Base-by-base conservation (phyloP, 2,113 vertebrate species). In the Leptosomus discolor region DNA sequence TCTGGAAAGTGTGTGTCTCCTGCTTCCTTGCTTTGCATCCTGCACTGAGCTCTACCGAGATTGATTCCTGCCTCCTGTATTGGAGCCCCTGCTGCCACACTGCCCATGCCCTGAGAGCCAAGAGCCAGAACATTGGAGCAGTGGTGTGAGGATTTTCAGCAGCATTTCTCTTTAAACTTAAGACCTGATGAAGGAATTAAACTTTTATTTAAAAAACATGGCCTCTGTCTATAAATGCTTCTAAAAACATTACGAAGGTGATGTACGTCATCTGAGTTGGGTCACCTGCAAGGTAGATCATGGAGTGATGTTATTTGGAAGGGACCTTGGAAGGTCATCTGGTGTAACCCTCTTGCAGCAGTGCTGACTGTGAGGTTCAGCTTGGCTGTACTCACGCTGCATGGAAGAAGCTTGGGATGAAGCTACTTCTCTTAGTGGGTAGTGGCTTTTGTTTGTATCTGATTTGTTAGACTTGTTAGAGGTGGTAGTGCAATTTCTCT, bases 151-250 rank as follows among this genome's bases (percentile, higher is more conserved):
- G 53, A 91, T 77, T 85, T 90, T 53, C 94, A 81, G 94, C 92
- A 94, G 76, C 91, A n/a, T 97, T 94, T 95, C 67, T 97, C 96
- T 95, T 94, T 89, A 80, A 97, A 96, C 43, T 91, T 90, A 90
- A 94, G 90, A 96, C 75, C 92, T 88, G 89, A 91, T 96, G 95
- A 96, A 97, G 97, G 94, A 97, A 98, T 97, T 97, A 97, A 98
- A 97, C 91, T 96, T 95, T 97, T 97, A 97, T 97, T 97, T 97
- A 96, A 98, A 97, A 96, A 85, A 5, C 12, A 19, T 0, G 1
- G 63, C 27, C 41, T 97, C 79, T 91, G 68, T 67, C 51, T 95
- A 7, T 79, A 58, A 94, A 22, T 95, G 58, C 45, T 61, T 88
- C 23, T 56, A 32, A 63, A 60, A 57, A 56, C n/a, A 19, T 50